Evolutionary conservation across 2,797 vertebrate species (phyloP).

Genomic region (Adelosebastes latens): DNA sequence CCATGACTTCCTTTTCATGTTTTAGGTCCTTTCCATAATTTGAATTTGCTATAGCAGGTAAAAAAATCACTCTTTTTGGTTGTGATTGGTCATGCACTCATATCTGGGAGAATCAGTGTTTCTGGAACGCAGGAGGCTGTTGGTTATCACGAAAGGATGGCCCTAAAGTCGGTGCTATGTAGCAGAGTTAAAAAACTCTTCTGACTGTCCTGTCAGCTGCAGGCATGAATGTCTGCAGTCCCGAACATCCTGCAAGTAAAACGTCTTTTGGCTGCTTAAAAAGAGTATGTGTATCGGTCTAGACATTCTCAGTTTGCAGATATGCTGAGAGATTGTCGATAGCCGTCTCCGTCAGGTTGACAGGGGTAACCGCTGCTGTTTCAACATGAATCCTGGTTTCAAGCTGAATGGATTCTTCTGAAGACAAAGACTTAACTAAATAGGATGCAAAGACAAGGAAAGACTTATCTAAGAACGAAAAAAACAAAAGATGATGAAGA

Average conservation of each 20-base stretch:
- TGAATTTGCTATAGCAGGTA: background rate
- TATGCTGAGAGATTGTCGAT: conserved; percentile 7
- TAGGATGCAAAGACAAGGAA: conserved; percentile 12
- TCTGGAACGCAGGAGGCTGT: background rate
- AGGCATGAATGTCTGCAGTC: conserved; percentile 8
- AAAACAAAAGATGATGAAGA: background rate
- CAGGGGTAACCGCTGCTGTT: conserved; percentile 22
- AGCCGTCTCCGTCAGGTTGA: conserved; percentile 17
- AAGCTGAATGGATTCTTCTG: conserved; percentile 9
- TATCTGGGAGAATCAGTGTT: conserved; percentile 7
- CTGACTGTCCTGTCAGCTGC: conserved; percentile 3
- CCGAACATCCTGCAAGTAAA: background rate
- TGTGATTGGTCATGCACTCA: background rate
- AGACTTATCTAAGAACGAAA: background rate
- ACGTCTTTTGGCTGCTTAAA: background rate
- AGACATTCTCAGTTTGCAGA: conserved; percentile 10
- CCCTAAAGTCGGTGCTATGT: background rate
- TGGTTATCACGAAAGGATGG: background rate
- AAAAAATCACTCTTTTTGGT: background rate
- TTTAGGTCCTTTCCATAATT: conserved; percentile 13
- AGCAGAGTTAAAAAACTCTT: background rate
- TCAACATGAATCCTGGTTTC: conserved; percentile 10
- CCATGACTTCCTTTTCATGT: conserved; percentile 8
- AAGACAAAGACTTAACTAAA: conserved; percentile 13
- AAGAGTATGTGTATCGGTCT: background rate